These are phyloP conservation scores for Cassiopea andromeda DNA, from an alignment of 30 jellyfish, hydroid and myxozoan species.

Conservation along the genomic window DNA sequence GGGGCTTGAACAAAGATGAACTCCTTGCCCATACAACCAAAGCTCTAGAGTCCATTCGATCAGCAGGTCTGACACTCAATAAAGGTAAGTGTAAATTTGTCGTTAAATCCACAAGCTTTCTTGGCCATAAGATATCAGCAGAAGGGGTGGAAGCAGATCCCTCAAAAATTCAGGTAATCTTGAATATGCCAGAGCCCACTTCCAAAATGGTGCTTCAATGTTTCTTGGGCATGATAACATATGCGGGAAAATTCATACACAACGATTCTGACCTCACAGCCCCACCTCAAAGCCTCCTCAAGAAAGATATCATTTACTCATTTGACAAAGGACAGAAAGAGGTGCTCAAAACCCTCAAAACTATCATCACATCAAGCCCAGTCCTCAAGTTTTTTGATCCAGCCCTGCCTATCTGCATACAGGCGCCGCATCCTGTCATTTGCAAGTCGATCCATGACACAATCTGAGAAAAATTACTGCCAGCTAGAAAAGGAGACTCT, in stretches of 20 bases:
- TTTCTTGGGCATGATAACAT: slow-evolving; percentile 43
- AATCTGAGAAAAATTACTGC: slow-evolving; percentile 69
- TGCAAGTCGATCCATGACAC: slow-evolving; percentile 77
- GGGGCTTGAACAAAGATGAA: slow-evolving; percentile 63
- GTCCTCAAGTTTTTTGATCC: slow-evolving; percentile 62
- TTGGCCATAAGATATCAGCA: slow-evolving; percentile 46
- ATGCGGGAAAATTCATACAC: slow-evolving; percentile 50
- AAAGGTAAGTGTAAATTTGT: slow-evolving; percentile 37
- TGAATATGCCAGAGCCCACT: slow-evolving; percentile 50
- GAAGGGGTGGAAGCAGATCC: slow-evolving; percentile 54
- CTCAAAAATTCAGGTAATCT: slow-evolving; percentile 18
- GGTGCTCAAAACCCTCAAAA: slow-evolving; percentile 60
- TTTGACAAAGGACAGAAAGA: slow-evolving; percentile 61
- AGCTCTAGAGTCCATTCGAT: slow-evolving; percentile 45
- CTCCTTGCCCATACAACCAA: slow-evolving; percentile 37
- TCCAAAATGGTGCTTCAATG: slow-evolving; percentile 40
- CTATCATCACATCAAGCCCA: slow-evolving; percentile 53
- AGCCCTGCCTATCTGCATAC: slow-evolving; percentile 36
- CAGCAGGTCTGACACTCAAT: slow-evolving; percentile 15
- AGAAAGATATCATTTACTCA: slow-evolving; percentile 41
- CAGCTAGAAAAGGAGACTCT: slow-evolving; percentile 57
- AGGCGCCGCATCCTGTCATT: slow-evolving; percentile 49
- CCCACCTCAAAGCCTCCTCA: slow-evolving; percentile 30
- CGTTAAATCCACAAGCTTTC: slow-evolving; percentile 25
- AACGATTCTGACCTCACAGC: slow-evolving; percentile 49